These are phyloP conservation scores for Hybognathus amarus DNA, from an alignment of 2,797 vertebrate species.

Conservation along the genomic window DNA sequence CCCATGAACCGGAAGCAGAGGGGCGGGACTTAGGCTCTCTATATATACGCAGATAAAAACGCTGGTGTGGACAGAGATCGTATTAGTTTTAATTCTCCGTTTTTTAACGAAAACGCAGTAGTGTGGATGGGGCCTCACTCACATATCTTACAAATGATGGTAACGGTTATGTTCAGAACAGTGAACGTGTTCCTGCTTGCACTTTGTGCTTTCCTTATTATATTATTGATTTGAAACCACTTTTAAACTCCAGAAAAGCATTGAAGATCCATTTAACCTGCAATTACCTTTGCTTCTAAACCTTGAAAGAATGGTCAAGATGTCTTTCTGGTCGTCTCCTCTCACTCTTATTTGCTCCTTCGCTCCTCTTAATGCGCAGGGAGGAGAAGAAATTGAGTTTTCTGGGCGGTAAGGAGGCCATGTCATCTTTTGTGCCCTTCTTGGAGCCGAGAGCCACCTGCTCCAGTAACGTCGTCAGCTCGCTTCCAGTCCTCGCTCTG, in stretches of 20 bases:
- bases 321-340: conserved; percentile 64
- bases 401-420: conserved; percentile 60
- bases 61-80: too few species aligned
- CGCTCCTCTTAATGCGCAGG: conserved; percentile 69
- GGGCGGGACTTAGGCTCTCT: too few species aligned
- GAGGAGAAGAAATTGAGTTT: conserved; percentile 80
- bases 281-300: conserved; percentile 72
- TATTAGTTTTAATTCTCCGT: too few species aligned
- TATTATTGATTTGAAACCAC: too few species aligned
- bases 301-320: conserved; percentile 75
- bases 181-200: too few species aligned
- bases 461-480: conserved; percentile 75
- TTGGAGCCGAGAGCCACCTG: conserved; percentile 69
- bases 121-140: too few species aligned
- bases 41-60: too few species aligned
- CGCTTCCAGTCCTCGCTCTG: conserved; percentile 58
- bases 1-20: too few species aligned
- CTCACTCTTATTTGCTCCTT: conserved; percentile 51
- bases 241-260: not conserved
- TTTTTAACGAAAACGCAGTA: too few species aligned
- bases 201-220: too few species aligned
- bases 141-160: too few species aligned
- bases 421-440: conserved; percentile 64
- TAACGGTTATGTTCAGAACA: too few species aligned
- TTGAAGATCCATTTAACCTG: not conserved